These are phyloP conservation scores for Drosophila equinoxialis DNA, from an alignment of 1,140 invertebrate species.

Conservation along the genomic window DNA sequence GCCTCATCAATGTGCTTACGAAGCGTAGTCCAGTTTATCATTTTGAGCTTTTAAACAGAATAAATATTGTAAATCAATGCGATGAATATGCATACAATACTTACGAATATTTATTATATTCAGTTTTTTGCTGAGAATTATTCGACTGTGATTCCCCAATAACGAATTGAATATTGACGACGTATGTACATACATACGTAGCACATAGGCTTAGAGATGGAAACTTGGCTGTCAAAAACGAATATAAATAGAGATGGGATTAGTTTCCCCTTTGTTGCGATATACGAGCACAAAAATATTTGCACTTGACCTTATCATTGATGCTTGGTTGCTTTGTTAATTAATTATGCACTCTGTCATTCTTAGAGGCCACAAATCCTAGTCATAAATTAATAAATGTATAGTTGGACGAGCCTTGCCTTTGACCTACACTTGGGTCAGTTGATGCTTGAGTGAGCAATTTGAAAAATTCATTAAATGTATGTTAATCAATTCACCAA, in stretches of 20 bases:
- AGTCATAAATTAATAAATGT: background rate
- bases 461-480: slow-evolving; percentile 43
- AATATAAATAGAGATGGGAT: too few relatives aligned
- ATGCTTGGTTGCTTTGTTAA: background rate
- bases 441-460: background rate
- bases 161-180: too few relatives aligned
- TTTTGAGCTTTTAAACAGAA: background rate
- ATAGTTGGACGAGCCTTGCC: background rate
- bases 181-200: too few relatives aligned
- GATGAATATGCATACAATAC: too few relatives aligned
- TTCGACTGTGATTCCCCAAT: too few relatives aligned
- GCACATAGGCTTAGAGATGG: too few relatives aligned
- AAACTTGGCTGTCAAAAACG: too few relatives aligned
- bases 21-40: background rate
- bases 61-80: background rate
- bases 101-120: too few relatives aligned
- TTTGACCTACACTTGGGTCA: slow-evolving; percentile 2
- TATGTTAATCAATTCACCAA: slow-evolving; percentile 51
- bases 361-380: background rate
- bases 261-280: too few relatives aligned
- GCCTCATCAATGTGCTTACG: background rate
- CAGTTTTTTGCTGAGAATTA: too few relatives aligned
- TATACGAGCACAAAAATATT: too few relatives aligned
- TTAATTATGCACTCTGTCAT: slow-evolving; percentile 20
- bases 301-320: background rate